Evolutionary conservation across 2,113 vertebrate species (phyloP), one percentile per base, ranked within the genome.

Genomic region (Oreochromis aureus): DNA sequence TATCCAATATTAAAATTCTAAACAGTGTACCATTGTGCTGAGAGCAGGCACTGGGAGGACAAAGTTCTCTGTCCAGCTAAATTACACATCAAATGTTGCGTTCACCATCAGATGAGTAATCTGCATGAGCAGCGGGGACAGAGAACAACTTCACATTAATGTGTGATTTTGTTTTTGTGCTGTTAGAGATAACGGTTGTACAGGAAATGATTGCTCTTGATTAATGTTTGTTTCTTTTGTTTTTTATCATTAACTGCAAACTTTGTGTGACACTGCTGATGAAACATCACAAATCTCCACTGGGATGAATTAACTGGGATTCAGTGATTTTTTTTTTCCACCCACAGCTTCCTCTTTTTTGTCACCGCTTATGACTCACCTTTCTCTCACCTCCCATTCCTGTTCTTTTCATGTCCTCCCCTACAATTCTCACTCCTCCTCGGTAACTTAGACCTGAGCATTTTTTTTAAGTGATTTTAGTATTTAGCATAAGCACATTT

Each of bases 321-420:
- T 51, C 2, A 3, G 39, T 46, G 7, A 71, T 27, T 27, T 66
- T 54, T 39, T 18, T 15, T 8, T 53, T 44, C 27, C 71, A 78
- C 71, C 71, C 71, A 78, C 44, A 78, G 10, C 71, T 51, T n/a
- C 71, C 71, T 78, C 71, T 51, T 51, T 73, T 32, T 51, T 78
- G 71, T 78, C 44, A 78, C 16, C 46, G 30, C 32, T 16, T 19
- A 78, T 78, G 71, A 78, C 44, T 78, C 71, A 78, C 71, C 71
- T 78, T 78, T 51, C 27, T 32, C 71, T 78, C 71, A 78, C 71
- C 71, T 78, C 27, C 16, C 44, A 51, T 51, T 78, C 27, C 71
- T 78, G 71, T 51, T 78, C 71, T 78, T 12, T 32, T 19, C 44
- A 5, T 51, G 27, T 78, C 44, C 71, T 51, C 27, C 27, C 27